Evolutionary conservation across 2,113 vertebrate genomes (phyloP), one percentile per base, ranked within the genome.

Genomic region (Pavo muticus): DNA sequence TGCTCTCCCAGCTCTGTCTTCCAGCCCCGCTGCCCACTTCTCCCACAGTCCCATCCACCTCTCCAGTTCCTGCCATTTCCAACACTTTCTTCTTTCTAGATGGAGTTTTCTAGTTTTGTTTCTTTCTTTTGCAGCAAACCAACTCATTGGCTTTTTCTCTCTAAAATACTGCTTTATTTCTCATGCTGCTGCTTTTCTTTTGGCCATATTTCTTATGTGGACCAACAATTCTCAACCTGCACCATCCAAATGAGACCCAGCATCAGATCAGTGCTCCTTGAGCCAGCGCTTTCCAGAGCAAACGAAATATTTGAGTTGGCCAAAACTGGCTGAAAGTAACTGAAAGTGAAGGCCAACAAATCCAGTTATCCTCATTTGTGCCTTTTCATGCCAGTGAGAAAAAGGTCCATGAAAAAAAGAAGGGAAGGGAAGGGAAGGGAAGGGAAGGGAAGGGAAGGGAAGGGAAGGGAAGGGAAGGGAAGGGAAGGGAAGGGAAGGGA

Each of bases 1-100:
- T 75, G 91, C 2, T 35, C 77, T 95, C 88, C 84, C 81, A 64
- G 95, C 84, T 90, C 77, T 40, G 27, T 42, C 94, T 92, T 65
- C 73, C 75, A 95, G 45, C 65, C 78, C 89, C 1, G 0, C 11
- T 90, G 64, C 68, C 45, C 82, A 59, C 37, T 92, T 86, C 13
- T 85, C 82, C 73, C 67, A 45, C 6, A 21, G 81, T 77, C 75
- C 75, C 56, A 78, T 88, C 79, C 60, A 21, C 78, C 86, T 82
- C 75, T 73, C 42, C 35, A 37, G 1, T 54, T 24, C n/a, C 45
- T 29, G 44, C 13, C 61, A 23, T 48, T 63, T 72, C 57, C 24
- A 63, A 82, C 37, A n/a, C 35, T 50, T 6, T 40, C 14, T 64
- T 84, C 39, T 88, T 93, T 82, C 86, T 63, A 23, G 40, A 65